Evolutionary conservation across 1,140 invertebrate species (phyloP), one percentile per base, ranked within the genome.

Genomic region (Zaprionus ornatus): DNA sequence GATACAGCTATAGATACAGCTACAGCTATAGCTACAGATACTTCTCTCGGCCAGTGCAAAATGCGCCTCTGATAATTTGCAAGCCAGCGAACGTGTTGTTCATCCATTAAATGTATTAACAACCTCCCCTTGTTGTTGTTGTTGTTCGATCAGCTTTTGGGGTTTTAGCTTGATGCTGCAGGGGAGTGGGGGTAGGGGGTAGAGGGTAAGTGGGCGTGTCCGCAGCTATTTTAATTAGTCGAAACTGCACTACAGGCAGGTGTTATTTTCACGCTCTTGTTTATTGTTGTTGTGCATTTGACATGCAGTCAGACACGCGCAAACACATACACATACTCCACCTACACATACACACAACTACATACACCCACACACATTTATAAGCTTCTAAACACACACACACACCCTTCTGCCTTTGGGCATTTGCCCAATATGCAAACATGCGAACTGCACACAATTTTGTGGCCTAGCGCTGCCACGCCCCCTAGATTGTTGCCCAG

Each of bases 221-320:
- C 63, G 35, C 64, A 78, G 70, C 50, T 64, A 88, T 83, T 80
- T 88, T 88, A 87, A 87, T 87, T 88, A 87, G 84, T 67, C 56
- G 23, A 66, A 54, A 54, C 54, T 48, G 74, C 66, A 52, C 3
- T 77, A 42, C 40, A 3, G 67, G 74, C 84, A 88, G 84, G 83
- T 87, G 84, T 77, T 83, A 60, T 71, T 67, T 84, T 82, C 80
- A 70, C 66, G 83, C 73, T 74, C 35, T n/a, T 72, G 55, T 72
- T 76, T 21, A 32, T 37, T 60, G 54, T 56, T 56, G 60, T 52
- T 72, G 27, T 72, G 56, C 68, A 72, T 61, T 56, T 76, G 73
- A 82, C 72, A 65, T 74, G 72, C 62, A 12, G 25, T 57, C n/a
- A 59, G 17, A 19, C 66, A 45, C 15, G 52, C 35, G 27, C 65